Conservation (phyloP, 2,888 invertebrate species). For the Meganola albula region DNA sequence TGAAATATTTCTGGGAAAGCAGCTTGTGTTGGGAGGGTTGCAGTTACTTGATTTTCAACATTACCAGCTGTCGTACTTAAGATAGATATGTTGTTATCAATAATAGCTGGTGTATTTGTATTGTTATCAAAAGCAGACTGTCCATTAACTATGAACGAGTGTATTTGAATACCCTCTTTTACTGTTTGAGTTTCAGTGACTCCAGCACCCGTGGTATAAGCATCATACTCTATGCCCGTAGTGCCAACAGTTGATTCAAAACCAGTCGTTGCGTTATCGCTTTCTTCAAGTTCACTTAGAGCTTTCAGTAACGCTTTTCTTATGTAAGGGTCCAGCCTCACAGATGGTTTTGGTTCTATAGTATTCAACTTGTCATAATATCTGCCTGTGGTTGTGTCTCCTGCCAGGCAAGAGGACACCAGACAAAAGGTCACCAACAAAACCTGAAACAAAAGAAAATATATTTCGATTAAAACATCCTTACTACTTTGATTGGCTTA, state of each 20-base stretch:
- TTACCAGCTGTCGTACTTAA: constrained; percentile 64
- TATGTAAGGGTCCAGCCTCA: constrained; percentile 84
- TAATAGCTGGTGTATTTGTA: constrained; percentile 46
- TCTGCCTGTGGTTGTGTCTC: constrained; percentile 46
- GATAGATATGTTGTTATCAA: constrained; percentile 63
- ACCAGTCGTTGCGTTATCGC: constrained; percentile 63
- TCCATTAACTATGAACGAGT: constrained; percentile 76
- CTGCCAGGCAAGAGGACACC: constrained; percentile 41
- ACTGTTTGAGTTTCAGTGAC: constrained; percentile 43
- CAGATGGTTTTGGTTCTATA: constrained; percentile 70
- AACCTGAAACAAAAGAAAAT: constrained; percentile 45
- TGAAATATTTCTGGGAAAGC: constrained; percentile 64
- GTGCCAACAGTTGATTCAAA: constrained; percentile 48
- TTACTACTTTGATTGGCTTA: too few relatives aligned
- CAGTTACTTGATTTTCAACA: constrained; percentile 64
- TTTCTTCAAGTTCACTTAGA: constrained; percentile 84
- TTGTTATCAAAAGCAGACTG: constrained; percentile 59
- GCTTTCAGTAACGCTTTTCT: constrained; percentile 86
- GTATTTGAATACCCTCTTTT: constrained; percentile 69
- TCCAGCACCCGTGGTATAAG: constrained; percentile 51
- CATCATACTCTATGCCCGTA: constrained; percentile 53
- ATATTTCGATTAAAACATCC: too few relatives aligned
- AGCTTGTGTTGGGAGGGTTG: constrained; percentile 54
- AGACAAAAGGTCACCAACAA: constrained; percentile 44
- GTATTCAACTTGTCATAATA: constrained; percentile 60